Evolutionary conservation across 1,140 invertebrate species (phyloP).

Genomic region (Zaprionus tsacasi): DNA sequence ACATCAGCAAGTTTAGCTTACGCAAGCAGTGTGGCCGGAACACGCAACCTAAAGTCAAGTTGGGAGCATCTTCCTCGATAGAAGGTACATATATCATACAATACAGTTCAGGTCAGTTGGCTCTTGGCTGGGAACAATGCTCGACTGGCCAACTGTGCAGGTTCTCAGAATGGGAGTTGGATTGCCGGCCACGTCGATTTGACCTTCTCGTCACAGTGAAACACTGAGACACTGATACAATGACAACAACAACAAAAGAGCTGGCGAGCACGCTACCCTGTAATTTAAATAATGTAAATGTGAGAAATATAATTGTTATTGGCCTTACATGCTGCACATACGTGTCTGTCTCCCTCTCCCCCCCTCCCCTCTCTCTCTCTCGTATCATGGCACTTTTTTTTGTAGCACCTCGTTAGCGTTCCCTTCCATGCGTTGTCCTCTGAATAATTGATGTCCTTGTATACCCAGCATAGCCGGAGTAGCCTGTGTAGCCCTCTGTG

Average conservation of each 20-base stretch:
- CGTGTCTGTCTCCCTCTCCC: neutral
- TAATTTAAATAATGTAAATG: slow-evolving; percentile 12
- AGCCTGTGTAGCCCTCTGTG: neutral
- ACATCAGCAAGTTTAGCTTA: neutral
- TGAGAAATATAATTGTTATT: slow-evolving; percentile 11
- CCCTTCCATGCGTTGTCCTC: slow-evolving; percentile 12
- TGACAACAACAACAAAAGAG: slow-evolving; percentile 2
- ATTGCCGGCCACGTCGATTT: neutral
- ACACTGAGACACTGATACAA: slow-evolving; percentile 12
- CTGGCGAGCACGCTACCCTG: slow-evolving; percentile 4
- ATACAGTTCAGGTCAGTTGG: neutral
- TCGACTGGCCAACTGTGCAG: neutral
- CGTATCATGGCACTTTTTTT: slow-evolving; percentile 13
- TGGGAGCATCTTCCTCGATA: neutral
- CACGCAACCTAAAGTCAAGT: neutral
- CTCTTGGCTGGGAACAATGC: neutral
- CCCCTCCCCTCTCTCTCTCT: neutral
- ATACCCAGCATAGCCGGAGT: neutral
- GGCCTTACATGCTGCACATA: slow-evolving; percentile 6
- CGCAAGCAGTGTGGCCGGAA: neutral
- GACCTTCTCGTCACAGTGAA: slow-evolving; percentile 8
- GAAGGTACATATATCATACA: too few species aligned
- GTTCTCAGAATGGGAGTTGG: neutral
- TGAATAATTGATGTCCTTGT: slow-evolving; percentile 21
- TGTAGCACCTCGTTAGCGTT: slow-evolving; percentile 7